phyloP scores from a whole-genome alignment of 2,888 invertebrate species.

The Proisotoma minuta region DNA sequence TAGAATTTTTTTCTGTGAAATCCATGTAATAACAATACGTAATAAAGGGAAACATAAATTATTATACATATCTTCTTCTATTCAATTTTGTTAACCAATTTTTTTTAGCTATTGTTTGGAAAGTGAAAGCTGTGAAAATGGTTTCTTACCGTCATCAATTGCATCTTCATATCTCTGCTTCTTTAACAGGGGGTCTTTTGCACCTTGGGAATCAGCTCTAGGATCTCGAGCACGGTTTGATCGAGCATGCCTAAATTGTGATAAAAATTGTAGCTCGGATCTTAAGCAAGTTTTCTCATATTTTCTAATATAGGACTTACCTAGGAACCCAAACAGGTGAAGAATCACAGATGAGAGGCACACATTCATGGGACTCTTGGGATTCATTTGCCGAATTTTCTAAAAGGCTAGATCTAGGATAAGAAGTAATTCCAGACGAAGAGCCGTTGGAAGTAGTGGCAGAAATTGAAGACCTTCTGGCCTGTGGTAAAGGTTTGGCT shows the following conservation, averaged over 20 bases:
- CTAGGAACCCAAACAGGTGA: constrained; percentile 43
- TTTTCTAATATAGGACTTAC: constrained; percentile 12
- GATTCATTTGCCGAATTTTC: neutral
- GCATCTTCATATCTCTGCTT: constrained; percentile 47
- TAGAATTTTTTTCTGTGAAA: no score
- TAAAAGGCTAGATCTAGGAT: neutral
- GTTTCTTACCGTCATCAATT: constrained; percentile 47
- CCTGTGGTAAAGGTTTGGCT: constrained; percentile 60
- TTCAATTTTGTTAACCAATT: no score
- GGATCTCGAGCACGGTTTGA: constrained; percentile 27
- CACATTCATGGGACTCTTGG: constrained; percentile 19
- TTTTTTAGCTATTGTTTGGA: no score
- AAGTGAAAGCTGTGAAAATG: no score
- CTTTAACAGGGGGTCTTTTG: constrained; percentile 46
- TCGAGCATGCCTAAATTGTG: constrained; percentile 26
- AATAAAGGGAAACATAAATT: no score
- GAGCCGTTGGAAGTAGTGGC: constrained; percentile 25
- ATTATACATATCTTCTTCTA: no score
- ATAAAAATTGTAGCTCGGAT: neutral
- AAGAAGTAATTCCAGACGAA: neutral
- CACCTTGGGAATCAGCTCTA: constrained; percentile 26
- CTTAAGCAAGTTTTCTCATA: neutral
- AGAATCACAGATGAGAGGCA: constrained; percentile 33
- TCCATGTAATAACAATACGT: no score
- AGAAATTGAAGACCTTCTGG: constrained; percentile 25